phyloP scores from a whole-genome alignment of 2,888 invertebrate species.

The Alsophila aescularia region DNA sequence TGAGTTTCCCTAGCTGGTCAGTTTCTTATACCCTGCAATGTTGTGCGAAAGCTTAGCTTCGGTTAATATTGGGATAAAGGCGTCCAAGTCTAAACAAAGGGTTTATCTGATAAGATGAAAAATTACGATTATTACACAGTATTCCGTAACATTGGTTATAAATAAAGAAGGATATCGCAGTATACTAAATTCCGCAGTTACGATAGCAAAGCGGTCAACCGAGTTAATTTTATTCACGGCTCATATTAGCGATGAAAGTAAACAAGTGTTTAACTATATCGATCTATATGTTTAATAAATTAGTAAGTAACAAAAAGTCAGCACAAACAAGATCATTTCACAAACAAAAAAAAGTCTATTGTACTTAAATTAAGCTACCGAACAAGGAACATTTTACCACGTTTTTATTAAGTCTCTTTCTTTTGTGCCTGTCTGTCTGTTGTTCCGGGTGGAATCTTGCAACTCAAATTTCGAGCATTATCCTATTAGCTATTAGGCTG shows the following conservation, averaged over 20 bases:
- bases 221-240: constrained; percentile 2
- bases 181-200: constrained; percentile 50
- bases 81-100: constrained; percentile 63
- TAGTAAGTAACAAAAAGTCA: no score
- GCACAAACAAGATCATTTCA: no score
- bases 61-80: constrained; percentile 64
- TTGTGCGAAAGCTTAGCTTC: constrained; percentile 58
- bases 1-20: constrained; percentile 42
- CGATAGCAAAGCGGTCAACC: constrained; percentile 33
- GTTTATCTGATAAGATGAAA: constrained; percentile 63
- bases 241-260: constrained; percentile 1
- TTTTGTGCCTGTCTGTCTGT: no score
- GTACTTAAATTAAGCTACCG: no score
- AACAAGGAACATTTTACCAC: no score
- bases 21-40: constrained; percentile 62
- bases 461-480: no score
- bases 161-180: constrained; percentile 58
- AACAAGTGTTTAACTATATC: constrained; percentile 1
- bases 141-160: constrained; percentile 62
- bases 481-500: no score
- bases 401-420: no score
- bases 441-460: no score
- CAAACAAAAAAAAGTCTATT: no score
- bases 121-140: constrained; percentile 63
- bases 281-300: no score